Percentiles rank a stretch among this genome's conserved stretches.
Conservation (phyloP, 2,888 invertebrate genomes). For the Aphodius granarius region DNA sequence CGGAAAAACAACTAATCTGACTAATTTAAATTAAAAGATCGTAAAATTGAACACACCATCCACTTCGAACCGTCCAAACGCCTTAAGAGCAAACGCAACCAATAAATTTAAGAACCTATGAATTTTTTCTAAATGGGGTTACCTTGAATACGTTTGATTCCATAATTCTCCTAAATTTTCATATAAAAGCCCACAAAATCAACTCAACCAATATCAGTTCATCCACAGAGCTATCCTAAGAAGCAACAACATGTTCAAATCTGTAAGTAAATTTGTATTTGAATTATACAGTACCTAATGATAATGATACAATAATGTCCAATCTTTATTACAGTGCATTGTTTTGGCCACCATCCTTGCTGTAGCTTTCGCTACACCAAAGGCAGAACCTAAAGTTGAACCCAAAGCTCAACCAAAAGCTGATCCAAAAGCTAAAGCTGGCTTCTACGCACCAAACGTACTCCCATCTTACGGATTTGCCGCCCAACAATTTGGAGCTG, state of each 20-base stretch:
- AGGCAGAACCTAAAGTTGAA: background rate
- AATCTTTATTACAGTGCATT: background rate
- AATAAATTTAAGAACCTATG: slow-evolving; percentile 7
- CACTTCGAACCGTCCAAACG: background rate
- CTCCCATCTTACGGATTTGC: background rate
- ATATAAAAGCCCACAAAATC: background rate
- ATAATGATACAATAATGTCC: too few relatives aligned
- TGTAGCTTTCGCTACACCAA: slow-evolving; percentile 4
- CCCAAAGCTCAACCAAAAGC: background rate
- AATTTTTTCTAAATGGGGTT: background rate
- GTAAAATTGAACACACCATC: background rate
- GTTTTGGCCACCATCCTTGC: background rate
- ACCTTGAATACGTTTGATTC: background rate
- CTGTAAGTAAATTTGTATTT: background rate
- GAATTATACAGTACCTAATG: background rate
- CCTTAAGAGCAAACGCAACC: background rate
- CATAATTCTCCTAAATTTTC: slow-evolving; percentile 4
- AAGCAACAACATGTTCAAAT: background rate
- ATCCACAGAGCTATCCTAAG: background rate
- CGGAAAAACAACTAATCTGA: background rate
- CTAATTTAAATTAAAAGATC: background rate
- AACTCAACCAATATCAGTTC: background rate
- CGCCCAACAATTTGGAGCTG: background rate
- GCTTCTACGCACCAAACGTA: background rate
- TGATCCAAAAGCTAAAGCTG: background rate